A percentile compares a stretch with the other conserved stretches of the same genome.
phyloP scores from a whole-genome alignment of 2,888 invertebrate species.

The Protophormia terraenovae region DNA sequence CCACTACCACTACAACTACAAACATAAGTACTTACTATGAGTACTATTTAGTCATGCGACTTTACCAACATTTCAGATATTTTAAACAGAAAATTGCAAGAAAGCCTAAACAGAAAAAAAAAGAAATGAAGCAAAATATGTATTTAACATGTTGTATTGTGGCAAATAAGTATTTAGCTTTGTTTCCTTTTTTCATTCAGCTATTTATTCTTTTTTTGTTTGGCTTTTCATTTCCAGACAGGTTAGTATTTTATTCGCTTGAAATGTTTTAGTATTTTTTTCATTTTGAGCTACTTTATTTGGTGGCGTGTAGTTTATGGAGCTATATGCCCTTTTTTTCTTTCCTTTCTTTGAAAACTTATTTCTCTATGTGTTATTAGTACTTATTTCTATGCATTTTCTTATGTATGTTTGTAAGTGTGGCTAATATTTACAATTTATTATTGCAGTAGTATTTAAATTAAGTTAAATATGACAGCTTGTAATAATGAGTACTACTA shows the following conservation, averaged over 20 bases:
- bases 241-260: conserved; percentile 52
- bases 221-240: conserved; percentile 21
- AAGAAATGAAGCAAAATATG: background rate
- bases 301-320: conserved; percentile 40
- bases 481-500: conserved; percentile 42
- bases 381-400: too few species aligned
- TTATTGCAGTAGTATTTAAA: conserved; percentile 76
- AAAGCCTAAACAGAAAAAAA: background rate
- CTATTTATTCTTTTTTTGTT: background rate
- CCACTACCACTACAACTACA: background rate
- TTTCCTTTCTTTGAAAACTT: conserved; percentile 70
- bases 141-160: conserved; percentile 37
- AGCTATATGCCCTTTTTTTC: conserved; percentile 15
- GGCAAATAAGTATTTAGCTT: conserved; percentile 32
- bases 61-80: background rate
- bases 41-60: background rate
- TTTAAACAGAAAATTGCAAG: conserved; percentile 12
- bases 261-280: background rate
- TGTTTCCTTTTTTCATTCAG: background rate
- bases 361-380: conserved; percentile 19
- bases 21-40: background rate
- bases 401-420: conserved; percentile 13
- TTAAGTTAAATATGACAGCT: conserved; percentile 65
- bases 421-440: conserved; percentile 79
- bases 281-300: background rate